Evolutionary conservation across 2,888 invertebrate genomes (phyloP).

Genomic region (Alitta virens): DNA sequence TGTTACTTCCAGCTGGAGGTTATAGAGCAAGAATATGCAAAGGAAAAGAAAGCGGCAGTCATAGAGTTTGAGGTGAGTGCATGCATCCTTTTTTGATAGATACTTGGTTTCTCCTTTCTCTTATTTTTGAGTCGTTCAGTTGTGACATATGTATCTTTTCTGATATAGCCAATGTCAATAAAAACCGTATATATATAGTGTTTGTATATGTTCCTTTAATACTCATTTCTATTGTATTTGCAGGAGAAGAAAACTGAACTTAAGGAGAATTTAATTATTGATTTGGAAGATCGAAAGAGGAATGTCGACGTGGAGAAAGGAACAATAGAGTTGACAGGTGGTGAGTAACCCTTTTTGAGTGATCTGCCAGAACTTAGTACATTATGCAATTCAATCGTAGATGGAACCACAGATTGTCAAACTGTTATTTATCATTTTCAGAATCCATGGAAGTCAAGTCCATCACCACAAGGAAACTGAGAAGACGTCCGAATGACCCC

Average conservation of each 20-base stretch:
- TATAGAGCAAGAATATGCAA: constrained; percentile 81
- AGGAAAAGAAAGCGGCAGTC: constrained; percentile 83
- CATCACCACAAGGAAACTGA: constrained; percentile 88
- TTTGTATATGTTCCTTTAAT: too few species aligned
- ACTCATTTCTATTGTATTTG: neutral
- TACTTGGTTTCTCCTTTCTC: too few species aligned
- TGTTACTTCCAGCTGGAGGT: constrained; percentile 68
- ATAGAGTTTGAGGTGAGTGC: constrained; percentile 81
- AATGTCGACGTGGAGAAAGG: constrained; percentile 84
- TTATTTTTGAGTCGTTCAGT: too few species aligned
- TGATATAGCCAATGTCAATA: too few species aligned
- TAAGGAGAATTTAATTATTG: constrained; percentile 80
- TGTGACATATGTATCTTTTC: too few species aligned
- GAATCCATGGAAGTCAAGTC: constrained; percentile 69
- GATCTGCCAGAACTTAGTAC: neutral
- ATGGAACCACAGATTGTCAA: too few species aligned
- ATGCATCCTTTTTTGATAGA: too few species aligned
- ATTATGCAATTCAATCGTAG: neutral
- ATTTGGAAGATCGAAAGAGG: constrained; percentile 89
- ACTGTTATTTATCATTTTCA: constrained; percentile 26
- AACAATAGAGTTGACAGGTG: constrained; percentile 86
- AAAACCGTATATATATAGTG: too few species aligned
- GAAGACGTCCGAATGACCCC: constrained; percentile 91
- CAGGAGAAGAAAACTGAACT: constrained; percentile 79
- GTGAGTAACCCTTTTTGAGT: constrained; percentile 28